Percentiles rank a stretch among this genome's conserved stretches.
Conservation (phyloP, 1,140 invertebrate genomes). For the Heterodera carotae region DNA sequence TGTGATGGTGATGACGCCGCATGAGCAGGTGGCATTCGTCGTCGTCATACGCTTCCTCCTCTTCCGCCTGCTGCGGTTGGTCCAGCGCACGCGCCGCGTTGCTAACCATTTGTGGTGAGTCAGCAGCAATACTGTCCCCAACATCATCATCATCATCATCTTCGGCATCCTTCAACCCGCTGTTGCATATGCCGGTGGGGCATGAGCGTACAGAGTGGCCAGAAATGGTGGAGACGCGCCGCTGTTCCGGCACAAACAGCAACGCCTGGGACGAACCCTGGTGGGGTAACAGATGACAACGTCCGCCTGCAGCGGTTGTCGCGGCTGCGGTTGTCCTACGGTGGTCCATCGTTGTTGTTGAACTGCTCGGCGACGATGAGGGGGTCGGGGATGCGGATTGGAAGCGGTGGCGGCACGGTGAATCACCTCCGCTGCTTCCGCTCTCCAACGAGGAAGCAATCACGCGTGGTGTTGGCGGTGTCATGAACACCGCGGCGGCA, state of each 20-base stretch:
- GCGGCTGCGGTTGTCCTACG: background rate
- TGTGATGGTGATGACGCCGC: background rate
- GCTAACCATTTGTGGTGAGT: background rate
- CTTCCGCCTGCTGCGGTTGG: background rate
- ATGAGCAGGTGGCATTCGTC: constrained; percentile 29
- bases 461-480: background rate
- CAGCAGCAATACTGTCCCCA: no score
- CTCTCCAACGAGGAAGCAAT: constrained; percentile 8
- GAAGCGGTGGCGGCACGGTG: background rate
- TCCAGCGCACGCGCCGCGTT: background rate
- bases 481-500: background rate
- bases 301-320: background rate
- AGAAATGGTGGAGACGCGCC: constrained; percentile 57
- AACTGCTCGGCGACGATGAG: background rate
- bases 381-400: background rate
- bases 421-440: background rate
- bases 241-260: constrained; percentile 58
- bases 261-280: constrained; percentile 53
- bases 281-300: background rate
- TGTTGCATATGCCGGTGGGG: constrained; percentile 50
- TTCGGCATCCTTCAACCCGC: constrained; percentile 6
- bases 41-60: constrained; percentile 25
- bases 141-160: background rate
- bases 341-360: background rate
- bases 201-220: constrained; percentile 55